A percentile compares a stretch with the other conserved stretches of the same genome.
Conservation (phyloP, 2,113 vertebrate genomes). For the Pipra filicauda region DNA sequence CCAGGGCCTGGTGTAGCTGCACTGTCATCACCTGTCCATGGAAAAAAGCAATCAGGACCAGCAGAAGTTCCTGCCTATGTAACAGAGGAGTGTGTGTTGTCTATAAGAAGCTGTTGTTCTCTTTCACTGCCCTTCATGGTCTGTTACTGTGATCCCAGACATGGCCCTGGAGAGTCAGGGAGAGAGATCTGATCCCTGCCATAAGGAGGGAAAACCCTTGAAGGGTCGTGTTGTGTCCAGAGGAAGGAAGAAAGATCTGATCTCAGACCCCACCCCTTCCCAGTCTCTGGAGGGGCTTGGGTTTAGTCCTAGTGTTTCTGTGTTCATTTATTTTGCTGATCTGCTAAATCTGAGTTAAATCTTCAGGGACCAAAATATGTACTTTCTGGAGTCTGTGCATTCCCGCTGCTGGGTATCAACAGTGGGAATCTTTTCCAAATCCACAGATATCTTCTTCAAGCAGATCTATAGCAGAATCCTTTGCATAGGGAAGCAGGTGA, state of each 20-base stretch:
- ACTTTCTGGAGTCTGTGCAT: not conserved
- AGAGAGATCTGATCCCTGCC: not conserved
- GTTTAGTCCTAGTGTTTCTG: not conserved
- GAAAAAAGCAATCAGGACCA: not conserved
- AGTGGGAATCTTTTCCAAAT: not conserved
- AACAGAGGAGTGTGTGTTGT: not conserved
- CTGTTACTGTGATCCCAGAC: not conserved
- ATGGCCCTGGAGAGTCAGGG: not conserved
- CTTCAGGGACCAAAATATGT: not conserved
- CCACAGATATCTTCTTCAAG: not conserved
- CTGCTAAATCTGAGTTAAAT: not conserved
- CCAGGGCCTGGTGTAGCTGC: not conserved
- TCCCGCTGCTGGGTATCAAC: not conserved
- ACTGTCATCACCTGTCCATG: rapidly evolving
- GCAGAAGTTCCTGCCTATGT: not conserved
- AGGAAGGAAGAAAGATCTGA: not conserved
- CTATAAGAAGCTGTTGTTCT: not conserved
- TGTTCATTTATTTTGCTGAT: not conserved
- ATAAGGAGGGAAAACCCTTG: not conserved
- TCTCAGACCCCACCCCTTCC: not conserved
- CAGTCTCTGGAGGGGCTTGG: not conserved
- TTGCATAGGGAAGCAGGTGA: not conserved
- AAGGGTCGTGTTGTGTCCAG: not conserved
- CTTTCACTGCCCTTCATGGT: not conserved
- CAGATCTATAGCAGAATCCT: not conserved